Conservation (phyloP, 2,888 invertebrate genomes). For the Melitaea athalia region DNA sequence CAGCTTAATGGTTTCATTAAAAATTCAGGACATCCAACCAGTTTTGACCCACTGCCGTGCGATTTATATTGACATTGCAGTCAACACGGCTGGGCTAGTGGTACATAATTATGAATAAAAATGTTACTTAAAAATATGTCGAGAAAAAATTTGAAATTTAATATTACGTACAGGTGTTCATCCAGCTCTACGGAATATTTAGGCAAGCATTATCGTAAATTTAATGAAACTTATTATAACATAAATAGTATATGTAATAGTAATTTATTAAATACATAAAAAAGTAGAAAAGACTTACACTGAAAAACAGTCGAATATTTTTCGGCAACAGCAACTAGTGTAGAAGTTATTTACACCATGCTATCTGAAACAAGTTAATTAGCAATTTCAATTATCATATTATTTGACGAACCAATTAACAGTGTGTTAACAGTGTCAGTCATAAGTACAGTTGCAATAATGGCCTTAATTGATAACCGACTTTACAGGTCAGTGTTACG, state of each 20-base stretch:
- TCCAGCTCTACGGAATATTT: not conserved
- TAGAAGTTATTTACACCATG: conserved; percentile 55
- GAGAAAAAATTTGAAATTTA: not conserved
- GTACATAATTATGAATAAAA: not conserved
- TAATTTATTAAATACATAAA: too few species aligned
- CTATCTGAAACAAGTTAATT: conserved; percentile 61
- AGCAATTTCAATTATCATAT: conserved; percentile 36
- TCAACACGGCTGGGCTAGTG: not conserved
- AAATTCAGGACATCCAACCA: conserved; percentile 70
- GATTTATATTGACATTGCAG: conserved; percentile 11
- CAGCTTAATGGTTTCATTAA: conserved; percentile 73
- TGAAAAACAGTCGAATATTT: conserved; percentile 29
- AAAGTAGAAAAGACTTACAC: conserved; percentile 35
- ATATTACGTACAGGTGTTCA: not conserved
- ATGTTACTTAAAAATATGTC: not conserved
- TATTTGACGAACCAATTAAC: conserved; percentile 33
- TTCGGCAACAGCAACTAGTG: conserved; percentile 44
- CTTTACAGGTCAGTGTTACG: conserved; percentile 24
- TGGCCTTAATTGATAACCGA: conserved; percentile 46
- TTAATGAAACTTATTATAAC: not conserved
- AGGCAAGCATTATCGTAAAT: not conserved
- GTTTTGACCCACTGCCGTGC: conserved; percentile 63
- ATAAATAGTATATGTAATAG: too few species aligned
- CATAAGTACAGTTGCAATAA: conserved; percentile 46
- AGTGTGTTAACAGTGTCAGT: conserved; percentile 43